Percentiles rank a stretch among this genome's conserved stretches.
phyloP scores from a whole-genome alignment of 2,888 invertebrate species.

The Cremastinae sp. region DNA sequence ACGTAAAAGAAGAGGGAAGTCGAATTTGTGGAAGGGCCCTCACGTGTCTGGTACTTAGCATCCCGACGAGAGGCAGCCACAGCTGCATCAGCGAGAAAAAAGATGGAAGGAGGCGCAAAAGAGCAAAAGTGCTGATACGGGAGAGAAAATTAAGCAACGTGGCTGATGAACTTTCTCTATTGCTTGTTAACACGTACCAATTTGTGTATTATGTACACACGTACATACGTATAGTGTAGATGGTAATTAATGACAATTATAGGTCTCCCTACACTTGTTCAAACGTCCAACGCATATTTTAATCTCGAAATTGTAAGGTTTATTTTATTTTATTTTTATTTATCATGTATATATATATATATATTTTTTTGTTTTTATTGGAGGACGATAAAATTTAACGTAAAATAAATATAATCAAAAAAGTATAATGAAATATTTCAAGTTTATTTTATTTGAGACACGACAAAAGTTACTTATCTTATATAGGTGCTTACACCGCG shows the following conservation, averaged over 20 bases:
- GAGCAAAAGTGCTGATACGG: constrained; percentile 58
- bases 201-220: constrained; percentile 10
- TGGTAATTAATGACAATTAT: constrained; percentile 22
- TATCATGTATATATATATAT: no score
- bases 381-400: no score
- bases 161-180: constrained; percentile 53
- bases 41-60: constrained; percentile 58
- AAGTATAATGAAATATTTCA: no score
- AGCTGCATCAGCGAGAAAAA: constrained; percentile 58
- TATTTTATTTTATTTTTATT: no score
- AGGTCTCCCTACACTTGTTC: constrained; percentile 4
- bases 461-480: no score
- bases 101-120: constrained; percentile 10
- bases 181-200: constrained; percentile 59
- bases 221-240: no score
- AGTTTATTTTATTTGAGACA: no score
- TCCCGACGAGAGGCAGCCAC: constrained; percentile 58
- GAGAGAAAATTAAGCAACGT: constrained; percentile 58
- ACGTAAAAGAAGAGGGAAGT: constrained; percentile 30
- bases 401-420: no score
- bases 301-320: no score
- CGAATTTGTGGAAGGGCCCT: constrained; percentile 42
- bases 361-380: no score
- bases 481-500: no score
- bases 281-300: not conserved